Conservation (phyloP, 1,140 invertebrate species). For the Aethina tumida region DNA sequence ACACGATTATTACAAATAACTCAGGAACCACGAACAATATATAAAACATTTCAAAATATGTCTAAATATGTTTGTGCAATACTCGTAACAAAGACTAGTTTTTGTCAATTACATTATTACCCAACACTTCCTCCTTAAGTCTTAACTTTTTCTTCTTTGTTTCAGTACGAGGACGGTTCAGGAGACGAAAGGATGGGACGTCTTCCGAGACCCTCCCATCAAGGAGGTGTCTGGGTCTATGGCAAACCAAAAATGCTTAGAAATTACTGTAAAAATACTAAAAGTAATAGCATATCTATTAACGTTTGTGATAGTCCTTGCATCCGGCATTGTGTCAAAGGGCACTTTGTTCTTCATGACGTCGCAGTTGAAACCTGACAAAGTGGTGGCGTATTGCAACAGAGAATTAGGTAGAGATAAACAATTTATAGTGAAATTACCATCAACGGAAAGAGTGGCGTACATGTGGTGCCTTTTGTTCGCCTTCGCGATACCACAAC, state of each 20-base stretch:
- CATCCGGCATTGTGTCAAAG: conserved; percentile 74
- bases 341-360: conserved; percentile 85
- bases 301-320: conserved; percentile 76
- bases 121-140: too few relatives aligned
- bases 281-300: conserved; percentile 77
- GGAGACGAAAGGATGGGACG: conserved; percentile 93
- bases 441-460: conserved; percentile 72
- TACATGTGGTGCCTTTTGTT: conserved; percentile 92
- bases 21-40: too few relatives aligned
- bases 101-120: too few relatives aligned
- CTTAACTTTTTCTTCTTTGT: conserved; percentile 22
- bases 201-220: conserved; percentile 80
- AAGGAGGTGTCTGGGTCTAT: conserved; percentile 81
- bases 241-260: conserved; percentile 76
- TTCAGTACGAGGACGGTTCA: conserved; percentile 71
- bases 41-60: too few relatives aligned
- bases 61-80: too few relatives aligned
- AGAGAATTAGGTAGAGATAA: conserved; percentile 72
- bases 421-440: conserved; percentile 64
- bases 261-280: conserved; percentile 73
- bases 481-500: conserved; percentile 75
- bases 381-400: conserved; percentile 70
- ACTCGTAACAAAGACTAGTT: too few relatives aligned
- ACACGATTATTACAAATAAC: too few relatives aligned
- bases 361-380: conserved; percentile 69